A percentile compares a stretch with the other conserved stretches of the same genome.
These are phyloP conservation scores for Anoplophora glabripennis DNA, from an alignment of 1,140 invertebrate species.

Conservation along the genomic window DNA sequence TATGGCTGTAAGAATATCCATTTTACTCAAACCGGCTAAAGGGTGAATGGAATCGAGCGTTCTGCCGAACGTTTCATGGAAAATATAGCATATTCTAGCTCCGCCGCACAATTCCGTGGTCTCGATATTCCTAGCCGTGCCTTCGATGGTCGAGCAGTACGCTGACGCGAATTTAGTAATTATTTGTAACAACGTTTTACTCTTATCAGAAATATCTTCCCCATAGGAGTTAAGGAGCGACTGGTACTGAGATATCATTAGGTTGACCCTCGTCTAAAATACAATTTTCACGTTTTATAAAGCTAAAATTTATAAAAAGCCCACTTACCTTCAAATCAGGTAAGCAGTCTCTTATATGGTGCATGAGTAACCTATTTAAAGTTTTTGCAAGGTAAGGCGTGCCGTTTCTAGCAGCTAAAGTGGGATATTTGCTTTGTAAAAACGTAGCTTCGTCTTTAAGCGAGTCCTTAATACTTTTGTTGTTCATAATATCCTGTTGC, in stretches of 20 bases:
- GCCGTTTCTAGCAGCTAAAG: conserved; percentile 92
- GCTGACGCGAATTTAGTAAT: conserved; percentile 99
- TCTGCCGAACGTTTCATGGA: conserved; percentile 95
- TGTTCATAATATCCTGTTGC: conserved; percentile 95
- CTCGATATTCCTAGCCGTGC: conserved; percentile 95
- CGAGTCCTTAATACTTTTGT: conserved; percentile 82
- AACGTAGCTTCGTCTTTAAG: conserved; percentile 93
- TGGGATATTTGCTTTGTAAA: conserved; percentile 95
- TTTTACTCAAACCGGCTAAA: conserved; percentile 83
- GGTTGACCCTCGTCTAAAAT: conserved; percentile 86
- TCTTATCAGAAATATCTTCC: conserved; percentile 94
- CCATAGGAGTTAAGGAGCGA: conserved; percentile 93
- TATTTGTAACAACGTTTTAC: conserved; percentile 94
- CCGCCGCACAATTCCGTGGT: conserved; percentile 97
- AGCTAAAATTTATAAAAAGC: conserved; percentile 2
- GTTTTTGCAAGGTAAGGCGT: conserved; percentile 97
- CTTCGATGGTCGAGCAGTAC: conserved; percentile 97
- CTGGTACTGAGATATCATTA: conserved; percentile 98
- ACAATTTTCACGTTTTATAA: conserved; percentile 3
- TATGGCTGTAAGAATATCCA: conserved; percentile 97
- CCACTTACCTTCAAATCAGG: conserved; percentile 86
- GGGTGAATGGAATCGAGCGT: conserved; percentile 94
- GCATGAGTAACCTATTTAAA: conserved; percentile 95
- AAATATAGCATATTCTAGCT: conserved; percentile 98
- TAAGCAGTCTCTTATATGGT: conserved; percentile 97